Percentiles rank a stretch among this genome's conserved stretches.
phyloP scores from a whole-genome alignment of 2,113 vertebrate genomes.

The Microtus richardsoni region DNA sequence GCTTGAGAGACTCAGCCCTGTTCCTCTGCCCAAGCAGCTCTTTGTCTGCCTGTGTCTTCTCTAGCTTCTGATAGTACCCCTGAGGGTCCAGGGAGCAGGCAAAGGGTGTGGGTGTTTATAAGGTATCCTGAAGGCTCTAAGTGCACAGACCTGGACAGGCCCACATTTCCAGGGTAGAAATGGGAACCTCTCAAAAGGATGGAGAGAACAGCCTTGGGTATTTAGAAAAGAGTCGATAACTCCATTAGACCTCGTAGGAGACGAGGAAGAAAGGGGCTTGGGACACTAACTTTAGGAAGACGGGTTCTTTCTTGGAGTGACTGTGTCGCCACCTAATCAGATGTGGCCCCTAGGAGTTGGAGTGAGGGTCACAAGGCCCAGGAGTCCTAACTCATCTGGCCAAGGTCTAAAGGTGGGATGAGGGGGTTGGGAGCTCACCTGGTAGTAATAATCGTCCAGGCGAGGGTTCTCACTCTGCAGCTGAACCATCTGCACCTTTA shows the following conservation, averaged over 20 bases:
- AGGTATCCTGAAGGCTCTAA: neutral
- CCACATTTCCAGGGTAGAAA: neutral
- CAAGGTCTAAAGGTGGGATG: neutral
- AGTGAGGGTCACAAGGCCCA: neutral
- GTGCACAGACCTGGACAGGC: neutral
- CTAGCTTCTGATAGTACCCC: slow-evolving; percentile 94
- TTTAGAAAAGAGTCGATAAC: slow-evolving; percentile 22
- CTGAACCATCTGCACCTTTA: slow-evolving; percentile 96
- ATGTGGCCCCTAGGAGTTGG: neutral
- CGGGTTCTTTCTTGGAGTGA: neutral
- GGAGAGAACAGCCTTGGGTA: slow-evolving; percentile 8
- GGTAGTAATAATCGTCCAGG: slow-evolving; percentile 97
- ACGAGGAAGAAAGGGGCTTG: neutral
- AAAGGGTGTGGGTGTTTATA: neutral
- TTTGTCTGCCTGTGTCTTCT: slow-evolving; percentile 91
- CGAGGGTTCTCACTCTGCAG: slow-evolving; percentile 94
- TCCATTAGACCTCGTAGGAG: neutral
- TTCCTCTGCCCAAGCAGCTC: slow-evolving; percentile 89
- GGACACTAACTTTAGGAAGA: slow-evolving; percentile 9
- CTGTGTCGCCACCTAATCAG: neutral
- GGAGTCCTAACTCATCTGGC: neutral
- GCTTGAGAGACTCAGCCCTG: slow-evolving; percentile 91
- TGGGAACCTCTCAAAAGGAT: slow-evolving; percentile 34
- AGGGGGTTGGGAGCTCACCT: slow-evolving; percentile 85
- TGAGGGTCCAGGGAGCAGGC: slow-evolving; percentile 69